A percentile compares a stretch with the other conserved stretches of the same genome.
phyloP scores from a whole-genome alignment of 1,140 invertebrate species.

The Euwallacea fornicatus region DNA sequence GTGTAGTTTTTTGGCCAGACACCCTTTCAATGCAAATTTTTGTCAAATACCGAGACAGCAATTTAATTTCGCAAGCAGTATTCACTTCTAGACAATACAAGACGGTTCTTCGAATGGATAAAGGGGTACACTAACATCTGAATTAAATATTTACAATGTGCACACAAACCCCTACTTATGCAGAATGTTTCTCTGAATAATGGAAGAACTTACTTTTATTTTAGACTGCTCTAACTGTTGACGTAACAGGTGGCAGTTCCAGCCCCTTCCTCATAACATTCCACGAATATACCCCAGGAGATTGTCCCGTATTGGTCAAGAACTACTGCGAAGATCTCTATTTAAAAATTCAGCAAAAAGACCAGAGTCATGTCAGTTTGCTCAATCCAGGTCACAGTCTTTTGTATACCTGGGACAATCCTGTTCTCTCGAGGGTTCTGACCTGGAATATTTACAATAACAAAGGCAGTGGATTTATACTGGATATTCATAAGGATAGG shows the following conservation, averaged over 20 bases:
- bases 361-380: constrained; percentile 70
- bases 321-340: constrained; percentile 82
- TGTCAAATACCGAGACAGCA: constrained; percentile 76
- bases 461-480: constrained; percentile 70
- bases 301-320: constrained; percentile 77
- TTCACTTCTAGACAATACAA: constrained; percentile 68
- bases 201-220: constrained; percentile 36
- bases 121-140: constrained; percentile 64
- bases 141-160: neutral
- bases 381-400: constrained; percentile 77
- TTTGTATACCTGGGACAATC: constrained; percentile 87
- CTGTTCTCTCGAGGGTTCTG: constrained; percentile 67
- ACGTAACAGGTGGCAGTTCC: constrained; percentile 71
- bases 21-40: constrained; percentile 80
- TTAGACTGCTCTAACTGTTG: constrained; percentile 73
- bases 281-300: constrained; percentile 66
- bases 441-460: constrained; percentile 85
- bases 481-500: constrained; percentile 70
- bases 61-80: constrained; percentile 76
- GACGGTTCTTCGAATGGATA: constrained; percentile 80
- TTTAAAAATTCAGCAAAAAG: constrained; percentile 76
- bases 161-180: too few relatives aligned
- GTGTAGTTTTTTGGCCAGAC: constrained; percentile 77
- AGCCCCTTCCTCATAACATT: constrained; percentile 73
- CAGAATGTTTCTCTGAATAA: too few relatives aligned